Conservation (phyloP, 1,140 invertebrate species). For the Asbolus verrucosus region DNA sequence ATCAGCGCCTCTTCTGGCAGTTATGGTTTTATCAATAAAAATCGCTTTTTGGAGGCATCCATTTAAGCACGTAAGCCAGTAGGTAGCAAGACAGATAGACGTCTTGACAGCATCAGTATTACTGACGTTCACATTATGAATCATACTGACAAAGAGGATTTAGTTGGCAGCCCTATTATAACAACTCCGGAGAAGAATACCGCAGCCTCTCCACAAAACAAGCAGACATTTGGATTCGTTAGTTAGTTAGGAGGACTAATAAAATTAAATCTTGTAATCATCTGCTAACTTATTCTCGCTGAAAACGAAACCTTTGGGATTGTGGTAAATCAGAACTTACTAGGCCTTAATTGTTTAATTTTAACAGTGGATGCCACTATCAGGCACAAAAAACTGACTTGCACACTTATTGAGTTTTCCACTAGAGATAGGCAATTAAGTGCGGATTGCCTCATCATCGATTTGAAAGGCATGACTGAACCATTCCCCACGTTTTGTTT, state of each 20-base stretch:
- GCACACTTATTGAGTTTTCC: constrained; percentile 48
- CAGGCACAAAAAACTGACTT: constrained; percentile 14
- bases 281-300: not conserved
- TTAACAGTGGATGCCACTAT: constrained; percentile 3
- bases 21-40: constrained; percentile 47
- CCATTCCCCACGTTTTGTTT: constrained; percentile 46
- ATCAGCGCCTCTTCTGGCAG: not conserved
- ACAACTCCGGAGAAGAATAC: constrained; percentile 12
- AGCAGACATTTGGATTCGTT: not conserved
- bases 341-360: constrained; percentile 12
- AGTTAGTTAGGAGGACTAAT: not conserved
- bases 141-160: constrained; percentile 55
- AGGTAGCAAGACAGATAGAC: constrained; percentile 53
- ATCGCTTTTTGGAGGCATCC: constrained; percentile 37
- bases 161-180: constrained; percentile 39
- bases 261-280: constrained; percentile 6
- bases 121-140: constrained; percentile 56
- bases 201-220: not conserved
- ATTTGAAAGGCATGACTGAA: constrained; percentile 47
- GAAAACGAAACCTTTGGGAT: constrained; percentile 1
- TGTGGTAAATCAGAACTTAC: not conserved
- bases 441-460: constrained; percentile 50
- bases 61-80: constrained; percentile 48
- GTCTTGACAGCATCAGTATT: constrained; percentile 53
- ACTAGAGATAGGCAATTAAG: constrained; percentile 48